Evolutionary conservation across 2,797 vertebrate genomes (phyloP).

Genomic region (Eupleurogrammus muticus): DNA sequence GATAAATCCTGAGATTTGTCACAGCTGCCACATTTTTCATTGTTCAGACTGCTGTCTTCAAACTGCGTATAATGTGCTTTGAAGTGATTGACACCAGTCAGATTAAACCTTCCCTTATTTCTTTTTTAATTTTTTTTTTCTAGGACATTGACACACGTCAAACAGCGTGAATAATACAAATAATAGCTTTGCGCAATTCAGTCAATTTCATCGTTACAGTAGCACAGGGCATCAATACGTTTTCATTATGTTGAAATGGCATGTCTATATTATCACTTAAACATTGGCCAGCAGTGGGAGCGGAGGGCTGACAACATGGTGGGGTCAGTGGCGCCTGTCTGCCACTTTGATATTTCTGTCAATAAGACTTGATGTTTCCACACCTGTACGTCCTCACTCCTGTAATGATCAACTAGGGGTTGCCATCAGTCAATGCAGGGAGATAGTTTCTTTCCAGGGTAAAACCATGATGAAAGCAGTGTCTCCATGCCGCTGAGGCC

Average conservation of each 20-base stretch:
- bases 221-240: conserved; percentile 79
- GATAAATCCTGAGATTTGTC: conserved; percentile 83
- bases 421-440: conserved; percentile 69
- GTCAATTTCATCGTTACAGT: conserved; percentile 83
- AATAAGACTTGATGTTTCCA: conserved; percentile 78
- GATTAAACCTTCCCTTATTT: conserved; percentile 64
- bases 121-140: conserved; percentile 56
- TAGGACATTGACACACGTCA: conserved; percentile 76
- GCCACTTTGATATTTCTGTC: conserved; percentile 81
- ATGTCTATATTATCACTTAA: conserved; percentile 82
- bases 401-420: conserved; percentile 78
- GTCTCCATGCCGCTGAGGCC: conserved; percentile 65
- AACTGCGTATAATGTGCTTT: conserved; percentile 52
- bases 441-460: conserved; percentile 69
- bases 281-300: conserved; percentile 70
- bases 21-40: conserved; percentile 74
- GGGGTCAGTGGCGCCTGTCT: conserved; percentile 76
- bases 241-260: conserved; percentile 82
- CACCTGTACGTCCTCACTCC: conserved; percentile 70
- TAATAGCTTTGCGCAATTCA: conserved; percentile 75
- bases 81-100: conserved; percentile 76
- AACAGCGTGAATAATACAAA: conserved; percentile 80
- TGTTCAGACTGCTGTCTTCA: conserved; percentile 57
- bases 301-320: conserved; percentile 62
- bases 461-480: conserved; percentile 64